Evolutionary conservation across 2,113 vertebrate genomes (phyloP).

Genomic region (Rhinichthys klamathensis): DNA sequence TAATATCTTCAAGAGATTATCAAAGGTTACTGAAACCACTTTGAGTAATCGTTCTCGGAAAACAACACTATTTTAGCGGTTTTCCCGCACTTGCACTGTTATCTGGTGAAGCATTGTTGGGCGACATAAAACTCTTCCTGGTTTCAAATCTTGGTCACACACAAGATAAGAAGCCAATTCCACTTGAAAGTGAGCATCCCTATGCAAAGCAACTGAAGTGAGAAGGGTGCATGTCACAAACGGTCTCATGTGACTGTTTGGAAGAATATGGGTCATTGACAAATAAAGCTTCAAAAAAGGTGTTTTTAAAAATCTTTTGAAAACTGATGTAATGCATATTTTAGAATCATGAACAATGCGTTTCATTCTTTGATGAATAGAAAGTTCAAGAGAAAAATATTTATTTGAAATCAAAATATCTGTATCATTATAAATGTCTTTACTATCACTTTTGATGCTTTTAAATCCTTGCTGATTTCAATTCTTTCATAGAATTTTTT

Average conservation of each 20-base stretch:
- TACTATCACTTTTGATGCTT: no score
- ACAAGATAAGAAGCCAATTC: background rate
- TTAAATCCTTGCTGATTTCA: no score
- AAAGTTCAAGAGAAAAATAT: no score
- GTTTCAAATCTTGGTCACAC: constrained; percentile 25
- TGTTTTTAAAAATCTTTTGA: no score
- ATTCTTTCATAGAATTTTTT: no score
- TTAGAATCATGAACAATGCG: no score
- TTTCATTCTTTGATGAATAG: no score
- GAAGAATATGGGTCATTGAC: background rate
- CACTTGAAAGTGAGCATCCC: background rate
- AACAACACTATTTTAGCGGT: constrained; percentile 55
- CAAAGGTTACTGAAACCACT: constrained; percentile 55
- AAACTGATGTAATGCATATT: no score
- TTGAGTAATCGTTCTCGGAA: constrained; percentile 61
- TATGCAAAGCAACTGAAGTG: background rate
- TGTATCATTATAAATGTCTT: no score
- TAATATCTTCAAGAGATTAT: constrained; percentile 52
- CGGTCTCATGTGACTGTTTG: background rate
- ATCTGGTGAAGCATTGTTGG: constrained; percentile 54
- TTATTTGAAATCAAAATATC: no score
- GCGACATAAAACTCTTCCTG: constrained; percentile 41
- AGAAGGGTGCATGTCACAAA: background rate
- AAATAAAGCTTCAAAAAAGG: no score
- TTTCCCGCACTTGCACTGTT: constrained; percentile 54